A percentile compares a stretch with the other conserved stretches of the same genome.
These are phyloP conservation scores for Imbricaverruca yamaguchii DNA, from an alignment of 2,888 invertebrate species.

Conservation along the genomic window DNA sequence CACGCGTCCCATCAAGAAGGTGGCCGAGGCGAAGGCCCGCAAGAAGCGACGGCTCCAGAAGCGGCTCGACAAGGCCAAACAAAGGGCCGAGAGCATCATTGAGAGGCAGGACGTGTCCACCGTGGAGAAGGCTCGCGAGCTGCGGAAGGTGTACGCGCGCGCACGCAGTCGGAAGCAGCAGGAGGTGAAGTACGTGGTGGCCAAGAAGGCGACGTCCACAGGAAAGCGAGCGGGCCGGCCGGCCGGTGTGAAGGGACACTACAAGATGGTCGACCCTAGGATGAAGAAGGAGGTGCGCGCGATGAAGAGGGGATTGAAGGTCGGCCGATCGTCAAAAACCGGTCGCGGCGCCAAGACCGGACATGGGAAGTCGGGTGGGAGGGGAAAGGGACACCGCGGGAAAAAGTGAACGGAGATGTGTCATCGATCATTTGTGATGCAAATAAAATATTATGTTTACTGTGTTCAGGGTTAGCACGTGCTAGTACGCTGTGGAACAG, in stretches of 20 bases:
- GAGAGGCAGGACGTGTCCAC: constrained; percentile 85
- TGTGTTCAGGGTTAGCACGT: no score
- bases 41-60: constrained; percentile 85
- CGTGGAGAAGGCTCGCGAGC: constrained; percentile 82
- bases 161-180: constrained; percentile 60
- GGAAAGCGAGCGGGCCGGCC: constrained; percentile 71
- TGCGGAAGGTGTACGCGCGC: constrained; percentile 54
- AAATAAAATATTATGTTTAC: no score
- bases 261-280: constrained; percentile 89
- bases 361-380: no score
- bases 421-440: no score
- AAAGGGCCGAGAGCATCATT: constrained; percentile 88
- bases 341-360: no score
- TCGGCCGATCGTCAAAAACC: neutral
- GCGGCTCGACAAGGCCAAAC: constrained; percentile 85
- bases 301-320: constrained; percentile 29
- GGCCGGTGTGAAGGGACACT: constrained; percentile 80
- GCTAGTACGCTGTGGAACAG: no score
- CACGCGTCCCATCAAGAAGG: constrained; percentile 92
- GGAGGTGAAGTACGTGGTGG: constrained; percentile 86
- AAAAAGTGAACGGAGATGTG: neutral
- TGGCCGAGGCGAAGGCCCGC: constrained; percentile 93
- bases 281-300: constrained; percentile 77
- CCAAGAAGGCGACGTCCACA: constrained; percentile 68
- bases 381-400: neutral